Percentiles rank a stretch among this genome's conserved stretches.
Evolutionary conservation across 1,140 invertebrate species (phyloP).

Genomic region (Camponotus floridanus): DNA sequence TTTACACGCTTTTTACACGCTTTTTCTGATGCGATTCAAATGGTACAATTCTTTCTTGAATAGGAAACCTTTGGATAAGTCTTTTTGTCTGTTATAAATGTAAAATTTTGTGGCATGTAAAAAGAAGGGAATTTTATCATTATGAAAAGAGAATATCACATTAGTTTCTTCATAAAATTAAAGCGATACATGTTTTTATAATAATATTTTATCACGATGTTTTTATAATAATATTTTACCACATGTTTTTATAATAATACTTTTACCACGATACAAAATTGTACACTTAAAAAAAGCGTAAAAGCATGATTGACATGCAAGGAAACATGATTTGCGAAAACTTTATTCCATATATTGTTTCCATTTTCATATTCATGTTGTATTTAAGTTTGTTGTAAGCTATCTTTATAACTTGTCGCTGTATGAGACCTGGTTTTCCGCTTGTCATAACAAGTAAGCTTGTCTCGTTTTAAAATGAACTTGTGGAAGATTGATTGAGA

Average conservation of each 20-base stretch:
- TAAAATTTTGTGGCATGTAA: neutral
- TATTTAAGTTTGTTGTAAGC: neutral
- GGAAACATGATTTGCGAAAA: neutral
- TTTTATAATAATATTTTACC: neutral
- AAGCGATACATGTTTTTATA: neutral
- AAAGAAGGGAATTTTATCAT: neutral
- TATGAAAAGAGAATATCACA: neutral
- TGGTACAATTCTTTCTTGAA: neutral
- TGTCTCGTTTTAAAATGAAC: neutral
- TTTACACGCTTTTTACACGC: neutral
- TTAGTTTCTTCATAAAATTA: neutral
- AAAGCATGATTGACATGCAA: neutral
- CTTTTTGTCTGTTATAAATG: neutral
- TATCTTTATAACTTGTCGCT: neutral
- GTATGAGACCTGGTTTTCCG: neutral
- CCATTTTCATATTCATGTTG: neutral
- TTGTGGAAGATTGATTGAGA: neutral
- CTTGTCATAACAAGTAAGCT: constrained; percentile 2
- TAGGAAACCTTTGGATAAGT: neutral
- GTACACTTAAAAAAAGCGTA: neutral
- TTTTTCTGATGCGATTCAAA: neutral
- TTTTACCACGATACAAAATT: neutral
- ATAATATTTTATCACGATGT: neutral
- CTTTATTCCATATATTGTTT: neutral
- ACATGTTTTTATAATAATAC: neutral